Conservation (phyloP, 2,888 invertebrate genomes). For the Augochlorella aurata region DNA sequence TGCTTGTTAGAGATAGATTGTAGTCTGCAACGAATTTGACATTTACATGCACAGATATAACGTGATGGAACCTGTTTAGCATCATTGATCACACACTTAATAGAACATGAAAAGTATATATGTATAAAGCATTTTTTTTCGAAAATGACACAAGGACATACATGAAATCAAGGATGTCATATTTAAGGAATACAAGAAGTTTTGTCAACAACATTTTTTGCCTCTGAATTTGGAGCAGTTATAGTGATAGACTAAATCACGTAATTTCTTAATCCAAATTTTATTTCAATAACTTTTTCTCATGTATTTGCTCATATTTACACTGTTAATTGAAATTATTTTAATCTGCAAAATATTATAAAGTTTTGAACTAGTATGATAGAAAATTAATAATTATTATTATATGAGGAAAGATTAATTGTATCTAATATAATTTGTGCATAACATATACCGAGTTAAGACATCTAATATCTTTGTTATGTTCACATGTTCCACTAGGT, state of each 20-base stretch:
- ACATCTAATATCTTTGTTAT: slow-evolving; percentile 46
- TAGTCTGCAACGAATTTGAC: slow-evolving; percentile 51
- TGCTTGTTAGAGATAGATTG: slow-evolving; percentile 41
- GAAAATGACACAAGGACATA: neutral
- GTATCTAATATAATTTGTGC: neutral
- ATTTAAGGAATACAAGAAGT: slow-evolving; percentile 14
- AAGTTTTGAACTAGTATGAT: neutral
- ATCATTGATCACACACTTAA: slow-evolving; percentile 12
- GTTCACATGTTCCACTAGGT: slow-evolving; percentile 64
- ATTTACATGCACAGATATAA: slow-evolving; percentile 49
- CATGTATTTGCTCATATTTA: neutral
- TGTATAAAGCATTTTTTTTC: neutral
- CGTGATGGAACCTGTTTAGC: slow-evolving; percentile 41
- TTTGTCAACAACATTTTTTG: neutral
- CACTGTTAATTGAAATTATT: neutral
- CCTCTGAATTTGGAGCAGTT: slow-evolving; percentile 23
- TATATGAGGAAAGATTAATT: neutral
- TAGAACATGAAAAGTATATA: slow-evolving; percentile 22
- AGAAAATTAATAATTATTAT: neutral
- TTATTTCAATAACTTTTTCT: neutral
- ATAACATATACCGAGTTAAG: neutral
- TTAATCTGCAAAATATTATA: neutral
- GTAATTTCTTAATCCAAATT: slow-evolving; percentile 13
- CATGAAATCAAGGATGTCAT: slow-evolving; percentile 17
- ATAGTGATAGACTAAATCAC: slow-evolving; percentile 27